phyloP scores from a whole-genome alignment of 2,113 vertebrate genomes.

The Sus scrofa region DNA sequence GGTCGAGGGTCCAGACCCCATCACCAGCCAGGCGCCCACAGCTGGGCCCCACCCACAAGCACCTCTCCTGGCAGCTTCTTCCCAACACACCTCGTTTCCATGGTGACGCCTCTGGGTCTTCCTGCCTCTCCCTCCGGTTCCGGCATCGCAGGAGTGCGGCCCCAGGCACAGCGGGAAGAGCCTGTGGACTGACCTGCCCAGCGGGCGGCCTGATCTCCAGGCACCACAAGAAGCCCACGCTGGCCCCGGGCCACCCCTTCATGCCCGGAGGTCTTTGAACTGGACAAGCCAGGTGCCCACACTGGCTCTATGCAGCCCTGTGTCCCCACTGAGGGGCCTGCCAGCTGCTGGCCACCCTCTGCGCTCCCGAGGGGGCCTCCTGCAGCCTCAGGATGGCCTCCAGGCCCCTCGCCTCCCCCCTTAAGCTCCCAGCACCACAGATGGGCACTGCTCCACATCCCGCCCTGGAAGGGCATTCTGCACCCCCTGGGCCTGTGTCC shows the following conservation, averaged over 20 bases:
- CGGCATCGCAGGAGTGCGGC: fast-evolving
- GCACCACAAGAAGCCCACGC: neutral
- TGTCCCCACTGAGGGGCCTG: too few relatives aligned
- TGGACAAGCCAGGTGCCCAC: fast-evolving
- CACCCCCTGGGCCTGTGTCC: neutral
- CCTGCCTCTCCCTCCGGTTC: neutral
- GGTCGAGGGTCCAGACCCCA: neutral
- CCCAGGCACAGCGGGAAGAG: neutral
- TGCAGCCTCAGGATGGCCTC: neutral
- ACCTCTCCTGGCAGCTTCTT: neutral
- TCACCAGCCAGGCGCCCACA: neutral
- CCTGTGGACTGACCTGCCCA: fast-evolving
- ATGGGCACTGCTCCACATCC: fast-evolving
- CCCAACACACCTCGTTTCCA: neutral
- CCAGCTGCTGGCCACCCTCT: neutral
- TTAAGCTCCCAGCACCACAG: neutral
- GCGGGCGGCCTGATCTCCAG: too few relatives aligned
- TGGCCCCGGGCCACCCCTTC: neutral
- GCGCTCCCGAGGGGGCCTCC: fast-evolving
- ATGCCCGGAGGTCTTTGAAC: neutral
- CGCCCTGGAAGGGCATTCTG: too few relatives aligned
- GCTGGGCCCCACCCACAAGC: neutral
- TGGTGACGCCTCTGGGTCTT: fast-evolving
- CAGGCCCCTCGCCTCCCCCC: neutral
- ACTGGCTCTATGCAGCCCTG: neutral